Evolutionary conservation across 2,888 invertebrate genomes (phyloP).

Genomic region (Agapostemon virescens): DNA sequence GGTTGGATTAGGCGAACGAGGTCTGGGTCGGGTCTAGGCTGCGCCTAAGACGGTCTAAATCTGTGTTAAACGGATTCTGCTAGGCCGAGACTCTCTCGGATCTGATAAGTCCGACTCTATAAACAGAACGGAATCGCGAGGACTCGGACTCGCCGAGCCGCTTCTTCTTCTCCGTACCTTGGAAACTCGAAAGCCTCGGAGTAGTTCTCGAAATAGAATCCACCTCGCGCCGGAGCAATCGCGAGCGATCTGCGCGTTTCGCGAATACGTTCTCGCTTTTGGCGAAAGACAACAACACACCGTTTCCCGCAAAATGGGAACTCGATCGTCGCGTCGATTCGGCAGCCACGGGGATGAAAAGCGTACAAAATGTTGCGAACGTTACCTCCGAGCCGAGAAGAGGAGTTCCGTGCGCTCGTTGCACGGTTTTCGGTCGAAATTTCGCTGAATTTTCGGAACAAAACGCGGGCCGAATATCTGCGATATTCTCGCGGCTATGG

Average conservation of each 20-base stretch:
- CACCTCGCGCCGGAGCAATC: too few relatives aligned
- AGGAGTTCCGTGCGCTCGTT: too few relatives aligned
- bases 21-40: constrained; percentile 16
- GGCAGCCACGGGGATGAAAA: too few relatives aligned
- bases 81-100: background rate
- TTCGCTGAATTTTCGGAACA: too few relatives aligned
- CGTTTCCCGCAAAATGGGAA: too few relatives aligned
- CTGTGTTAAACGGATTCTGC: constrained; percentile 12
- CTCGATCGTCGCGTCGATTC: too few relatives aligned
- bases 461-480: too few relatives aligned
- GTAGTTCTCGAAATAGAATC: constrained; percentile 1
- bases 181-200: background rate
- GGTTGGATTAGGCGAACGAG: background rate
- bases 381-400: too few relatives aligned
- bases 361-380: too few relatives aligned
- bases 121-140: constrained; percentile 5
- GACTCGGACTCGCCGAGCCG: background rate
- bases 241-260: background rate
- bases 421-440: too few relatives aligned
- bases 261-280: background rate
- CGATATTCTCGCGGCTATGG: too few relatives aligned
- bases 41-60: background rate
- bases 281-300: too few relatives aligned
- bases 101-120: constrained; percentile 12
- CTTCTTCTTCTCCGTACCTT: background rate